These are phyloP conservation scores for Dryomyza anilis DNA, from an alignment of 2,888 invertebrate species.

Conservation along the genomic window DNA sequence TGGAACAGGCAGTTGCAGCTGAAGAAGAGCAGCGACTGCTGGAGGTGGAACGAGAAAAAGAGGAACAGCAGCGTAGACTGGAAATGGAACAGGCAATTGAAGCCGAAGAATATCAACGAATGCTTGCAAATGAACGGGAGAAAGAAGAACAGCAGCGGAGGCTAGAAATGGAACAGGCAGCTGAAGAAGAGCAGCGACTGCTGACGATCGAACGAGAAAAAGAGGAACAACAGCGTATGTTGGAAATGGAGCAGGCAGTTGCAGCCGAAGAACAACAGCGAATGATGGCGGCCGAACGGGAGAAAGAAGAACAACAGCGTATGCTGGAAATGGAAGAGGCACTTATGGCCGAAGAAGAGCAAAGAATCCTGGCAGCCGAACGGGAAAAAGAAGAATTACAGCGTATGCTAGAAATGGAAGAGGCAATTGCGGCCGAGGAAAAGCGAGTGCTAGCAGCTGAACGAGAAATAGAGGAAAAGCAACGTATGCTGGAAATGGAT, in stretches of 20 bases:
- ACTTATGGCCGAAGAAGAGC: conserved; percentile 17
- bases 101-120: not conserved
- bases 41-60: conserved; percentile 12
- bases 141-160: not conserved
- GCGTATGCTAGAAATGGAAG: not conserved
- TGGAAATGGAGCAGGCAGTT: not conserved
- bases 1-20: conserved; percentile 12
- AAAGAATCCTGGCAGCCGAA: conserved; percentile 23
- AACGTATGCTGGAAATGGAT: conserved; percentile 17
- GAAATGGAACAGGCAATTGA: not conserved
- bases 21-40: not conserved
- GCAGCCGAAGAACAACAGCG: conserved; percentile 21
- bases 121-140: not conserved
- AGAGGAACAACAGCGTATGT: conserved; percentile 26
- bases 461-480: conserved; percentile 30
- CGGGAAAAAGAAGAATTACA: conserved; percentile 31
- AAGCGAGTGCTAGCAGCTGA: conserved; percentile 26
- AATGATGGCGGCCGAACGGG: conserved; percentile 25
- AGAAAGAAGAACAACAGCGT: conserved; percentile 29
- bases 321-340: not conserved
- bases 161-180: not conserved
- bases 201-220: conserved; percentile 33
- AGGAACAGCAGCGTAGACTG: conserved; percentile 6
- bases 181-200: conserved; percentile 19
- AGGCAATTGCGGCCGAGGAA: conserved; percentile 6